Conservation (phyloP, 2,113 vertebrate species). For the Nothoprocta perdicaria region DNA sequence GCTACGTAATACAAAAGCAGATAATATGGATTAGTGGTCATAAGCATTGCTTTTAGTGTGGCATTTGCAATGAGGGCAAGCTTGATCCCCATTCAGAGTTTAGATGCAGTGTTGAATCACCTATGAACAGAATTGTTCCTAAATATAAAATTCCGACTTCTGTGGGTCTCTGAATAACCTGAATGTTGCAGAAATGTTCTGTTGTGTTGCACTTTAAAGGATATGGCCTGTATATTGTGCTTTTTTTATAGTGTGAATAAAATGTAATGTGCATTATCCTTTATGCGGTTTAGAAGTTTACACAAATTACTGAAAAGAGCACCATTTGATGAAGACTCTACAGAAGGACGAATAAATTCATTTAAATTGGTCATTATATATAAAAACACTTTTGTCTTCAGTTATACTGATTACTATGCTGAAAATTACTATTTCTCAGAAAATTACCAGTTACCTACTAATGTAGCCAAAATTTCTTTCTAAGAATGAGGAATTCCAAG, state of each 20-base stretch:
- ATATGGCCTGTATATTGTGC: constrained; percentile 76
- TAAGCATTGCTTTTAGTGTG: constrained; percentile 12
- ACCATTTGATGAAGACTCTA: constrained; percentile 47
- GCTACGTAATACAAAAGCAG: constrained; percentile 20
- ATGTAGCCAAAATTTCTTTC: neutral
- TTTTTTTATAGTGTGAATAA: constrained; percentile 75
- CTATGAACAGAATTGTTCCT: constrained; percentile 23
- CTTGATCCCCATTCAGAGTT: constrained; percentile 34
- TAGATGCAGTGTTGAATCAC: neutral
- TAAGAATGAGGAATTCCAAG: constrained; percentile 13
- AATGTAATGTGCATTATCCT: constrained; percentile 68
- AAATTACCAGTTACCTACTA: neutral
- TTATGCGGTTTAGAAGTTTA: constrained; percentile 62
- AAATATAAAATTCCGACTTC: constrained; percentile 41
- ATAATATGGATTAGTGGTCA: constrained; percentile 8
- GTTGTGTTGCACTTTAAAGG: constrained; percentile 79
- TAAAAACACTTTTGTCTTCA: constrained; percentile 6
- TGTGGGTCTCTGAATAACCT: constrained; percentile 56
- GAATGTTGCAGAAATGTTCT: constrained; percentile 73
- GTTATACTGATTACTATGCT: neutral
- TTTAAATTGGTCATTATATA: constrained; percentile 20
- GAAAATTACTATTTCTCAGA: neutral
- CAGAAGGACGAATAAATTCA: constrained; percentile 6
- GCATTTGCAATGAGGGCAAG: constrained; percentile 22
- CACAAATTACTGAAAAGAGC: constrained; percentile 38